Conservation (phyloP, 2,888 invertebrate genomes). For the Dichetophora obliterata region DNA sequence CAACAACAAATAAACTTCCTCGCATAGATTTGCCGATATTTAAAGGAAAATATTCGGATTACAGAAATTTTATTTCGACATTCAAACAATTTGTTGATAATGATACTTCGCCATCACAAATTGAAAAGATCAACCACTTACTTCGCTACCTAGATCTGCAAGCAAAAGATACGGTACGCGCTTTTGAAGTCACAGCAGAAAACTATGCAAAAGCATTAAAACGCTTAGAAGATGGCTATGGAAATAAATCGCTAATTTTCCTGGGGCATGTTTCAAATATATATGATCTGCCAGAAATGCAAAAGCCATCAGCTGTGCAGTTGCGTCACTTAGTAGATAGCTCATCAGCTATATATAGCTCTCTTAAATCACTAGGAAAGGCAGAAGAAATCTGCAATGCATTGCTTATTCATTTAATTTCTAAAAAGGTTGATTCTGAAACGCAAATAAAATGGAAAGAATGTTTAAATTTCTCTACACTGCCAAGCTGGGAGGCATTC, state of each 20-base stretch:
- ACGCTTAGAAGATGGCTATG: background rate
- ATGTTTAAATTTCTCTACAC: no score
- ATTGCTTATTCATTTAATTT: no score
- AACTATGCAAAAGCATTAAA: conserved; percentile 19
- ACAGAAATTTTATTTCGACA: conserved; percentile 1
- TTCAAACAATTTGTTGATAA: conserved; percentile 1
- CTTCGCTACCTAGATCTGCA: background rate
- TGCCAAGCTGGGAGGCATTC: no score
- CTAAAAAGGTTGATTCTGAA: no score
- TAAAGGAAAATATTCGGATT: background rate
- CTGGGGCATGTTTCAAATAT: no score
- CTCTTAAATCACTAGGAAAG: conserved; percentile 17
- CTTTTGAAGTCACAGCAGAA: conserved; percentile 12
- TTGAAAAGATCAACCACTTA: conserved; percentile 20
- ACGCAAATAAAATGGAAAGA: no score
- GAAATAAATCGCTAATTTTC: background rate
- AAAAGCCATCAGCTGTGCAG: conserved; percentile 29
- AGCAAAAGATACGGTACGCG: background rate
- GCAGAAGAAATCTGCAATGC: conserved; percentile 11
- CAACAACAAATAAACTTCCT: background rate
- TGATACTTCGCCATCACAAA: background rate
- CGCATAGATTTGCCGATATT: background rate
- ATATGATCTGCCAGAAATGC: no score
- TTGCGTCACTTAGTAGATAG: conserved; percentile 37
- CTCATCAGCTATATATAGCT: conserved; percentile 37